Percentiles rank a stretch among this genome's conserved stretches.
Evolutionary conservation across 2,113 vertebrate species (phyloP).

Genomic region (Chrysemys picta): DNA sequence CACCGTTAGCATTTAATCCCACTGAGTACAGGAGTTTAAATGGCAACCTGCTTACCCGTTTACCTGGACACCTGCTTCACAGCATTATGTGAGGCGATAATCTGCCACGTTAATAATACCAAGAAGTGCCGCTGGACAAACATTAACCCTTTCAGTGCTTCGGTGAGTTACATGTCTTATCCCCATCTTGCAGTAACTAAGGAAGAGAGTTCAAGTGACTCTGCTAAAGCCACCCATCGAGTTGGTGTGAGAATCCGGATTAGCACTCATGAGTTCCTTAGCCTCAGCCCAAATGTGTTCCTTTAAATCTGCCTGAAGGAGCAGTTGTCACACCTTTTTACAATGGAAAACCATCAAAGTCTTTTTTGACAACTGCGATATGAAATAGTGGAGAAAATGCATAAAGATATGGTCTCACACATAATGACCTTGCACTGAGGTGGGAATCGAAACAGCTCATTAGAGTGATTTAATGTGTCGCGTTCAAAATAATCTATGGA

Average conservation of each 20-base stretch:
- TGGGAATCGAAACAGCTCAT: constrained; percentile 54
- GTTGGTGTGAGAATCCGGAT: background rate
- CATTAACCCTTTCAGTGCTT: background rate
- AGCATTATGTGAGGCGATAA: background rate
- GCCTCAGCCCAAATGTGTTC: background rate
- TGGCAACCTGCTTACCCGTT: background rate
- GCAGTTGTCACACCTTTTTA: background rate
- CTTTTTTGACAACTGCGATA: background rate
- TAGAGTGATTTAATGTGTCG: constrained; percentile 56
- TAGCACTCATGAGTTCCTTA: background rate
- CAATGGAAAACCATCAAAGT: background rate
- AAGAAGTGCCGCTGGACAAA: background rate
- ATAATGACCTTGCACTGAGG: constrained; percentile 27
- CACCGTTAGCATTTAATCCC: background rate
- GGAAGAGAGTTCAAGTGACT: background rate
- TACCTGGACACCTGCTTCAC: background rate
- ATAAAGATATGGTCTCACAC: constrained; percentile 39
- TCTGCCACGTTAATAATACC: background rate
- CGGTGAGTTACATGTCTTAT: background rate
- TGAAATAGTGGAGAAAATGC: constrained; percentile 6
- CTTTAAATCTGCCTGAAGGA: background rate
- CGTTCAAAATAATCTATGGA: constrained; percentile 57
- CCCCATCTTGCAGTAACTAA: background rate
- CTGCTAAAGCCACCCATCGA: background rate
- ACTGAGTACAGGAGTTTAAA: background rate